Base-by-base conservation (phyloP, 1,140 invertebrate genomes). In the Harpegnathos saltator region DNA sequence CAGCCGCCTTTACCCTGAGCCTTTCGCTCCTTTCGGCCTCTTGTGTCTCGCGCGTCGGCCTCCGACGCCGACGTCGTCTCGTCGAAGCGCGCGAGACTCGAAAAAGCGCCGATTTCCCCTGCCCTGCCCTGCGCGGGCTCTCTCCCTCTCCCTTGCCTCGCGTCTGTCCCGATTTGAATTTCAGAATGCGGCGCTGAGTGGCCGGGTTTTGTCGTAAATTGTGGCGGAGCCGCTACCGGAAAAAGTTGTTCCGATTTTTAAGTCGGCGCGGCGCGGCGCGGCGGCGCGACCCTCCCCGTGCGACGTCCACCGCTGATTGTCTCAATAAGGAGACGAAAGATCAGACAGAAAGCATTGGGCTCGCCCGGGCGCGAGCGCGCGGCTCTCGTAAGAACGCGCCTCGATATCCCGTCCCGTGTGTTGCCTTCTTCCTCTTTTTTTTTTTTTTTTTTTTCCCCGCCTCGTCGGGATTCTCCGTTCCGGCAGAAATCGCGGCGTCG, bases 121-220 rank as follows among this genome's bases (percentile, higher is more conserved):
- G 26, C 26, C 19, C n/a, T n/a, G n/a, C n/a, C n/a, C n/a, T n/a
- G n/a, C 38, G 58, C 11, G 38, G 38, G 29, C 29, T 33, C 29
- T 33, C 29, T 33, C 29, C 5, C 29, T 69, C 63, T 44, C 7
- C 50, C 48, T 33, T n/a, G 33, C 12, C 38, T 26, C 44, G 33
- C 48, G 24, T 44, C 38, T 44, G 38, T 56, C 29, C 1, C 74
- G 48, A 90, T 91, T 87, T 88, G 85, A 91, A 90, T 87, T 90
- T 91, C 85, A 90, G 85, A 90, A 91, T 54, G 84, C 72, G 44
- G 58, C 81, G 82, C 69, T 63, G 68, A 89, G 87, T 89, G 89
- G 19, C 82, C 9, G 61, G 88, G 78, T 90, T 88, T 85, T 84
- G 86, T 86, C 86, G 84, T 84, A 86, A 89, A 89, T 89, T 81